phyloP scores from a whole-genome alignment of 2,113 vertebrate species.

The Anolis sagrei region DNA sequence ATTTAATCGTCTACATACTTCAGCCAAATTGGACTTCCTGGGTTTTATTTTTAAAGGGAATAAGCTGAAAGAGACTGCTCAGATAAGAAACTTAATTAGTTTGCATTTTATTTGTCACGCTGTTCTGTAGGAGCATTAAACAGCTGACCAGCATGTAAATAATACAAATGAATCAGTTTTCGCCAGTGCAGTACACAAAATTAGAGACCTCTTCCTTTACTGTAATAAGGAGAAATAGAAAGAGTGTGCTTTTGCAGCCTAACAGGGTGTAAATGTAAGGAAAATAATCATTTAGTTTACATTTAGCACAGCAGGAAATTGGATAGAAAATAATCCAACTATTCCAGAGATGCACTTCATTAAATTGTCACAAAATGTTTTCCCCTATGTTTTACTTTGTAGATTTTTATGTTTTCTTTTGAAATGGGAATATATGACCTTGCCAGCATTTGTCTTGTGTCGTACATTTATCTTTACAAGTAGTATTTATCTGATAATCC shows the following conservation, averaged over 20 bases:
- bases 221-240: constrained; percentile 65
- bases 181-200: constrained; percentile 41
- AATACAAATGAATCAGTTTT: constrained; percentile 47
- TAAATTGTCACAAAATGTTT: constrained; percentile 60
- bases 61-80: not conserved
- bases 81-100: constrained; percentile 3
- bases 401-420: constrained; percentile 24
- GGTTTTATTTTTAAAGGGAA: constrained; percentile 12
- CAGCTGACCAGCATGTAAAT: constrained; percentile 44
- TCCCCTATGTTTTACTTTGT: constrained; percentile 48
- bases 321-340: constrained; percentile 69
- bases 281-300: constrained; percentile 79
- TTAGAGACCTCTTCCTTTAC: constrained; percentile 55
- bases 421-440: constrained; percentile 39
- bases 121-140: constrained; percentile 52
- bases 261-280: constrained; percentile 68
- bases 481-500: not conserved
- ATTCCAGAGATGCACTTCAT: constrained; percentile 50
- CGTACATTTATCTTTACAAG: constrained; percentile 40
- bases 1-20: not conserved
- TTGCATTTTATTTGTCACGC: constrained; percentile 18
- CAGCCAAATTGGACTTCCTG: not conserved
- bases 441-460: constrained; percentile 20
- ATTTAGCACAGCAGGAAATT: constrained; percentile 76
- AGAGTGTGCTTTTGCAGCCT: constrained; percentile 63